Evolutionary conservation across 1,140 invertebrate genomes (phyloP).

Genomic region (Drosophila melanogaster): Release_6_plus_ISO1_MT NC_004354.4:9457001-9457500

Average conservation of each 20-base stretch:
- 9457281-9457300: too few relatives aligned
- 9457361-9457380: neutral
- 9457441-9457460: slow-evolving; percentile 4
- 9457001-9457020: slow-evolving; percentile 34
- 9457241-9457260: slow-evolving; percentile 25
- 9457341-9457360: slow-evolving; percentile 1
- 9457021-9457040: slow-evolving; percentile 52
- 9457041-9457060: slow-evolving; percentile 53
- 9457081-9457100: slow-evolving; percentile 53
- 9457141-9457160: slow-evolving; percentile 31
- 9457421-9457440: neutral
- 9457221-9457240: slow-evolving; percentile 35
- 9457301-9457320: slow-evolving; percentile 12
- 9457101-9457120: too few relatives aligned
- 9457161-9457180: slow-evolving; percentile 38
- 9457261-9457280: slow-evolving; percentile 6
- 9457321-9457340: slow-evolving; percentile 4
- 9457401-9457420: too few relatives aligned
- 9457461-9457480: slow-evolving; percentile 31
- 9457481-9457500: slow-evolving; percentile 37
- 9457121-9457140: neutral
- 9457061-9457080: slow-evolving; percentile 56
- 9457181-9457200: slow-evolving; percentile 63
- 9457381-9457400: too few relatives aligned
- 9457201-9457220: slow-evolving; percentile 57